phyloP scores from a whole-genome alignment of 2,888 invertebrate species.

The Melanargia galathea region DNA sequence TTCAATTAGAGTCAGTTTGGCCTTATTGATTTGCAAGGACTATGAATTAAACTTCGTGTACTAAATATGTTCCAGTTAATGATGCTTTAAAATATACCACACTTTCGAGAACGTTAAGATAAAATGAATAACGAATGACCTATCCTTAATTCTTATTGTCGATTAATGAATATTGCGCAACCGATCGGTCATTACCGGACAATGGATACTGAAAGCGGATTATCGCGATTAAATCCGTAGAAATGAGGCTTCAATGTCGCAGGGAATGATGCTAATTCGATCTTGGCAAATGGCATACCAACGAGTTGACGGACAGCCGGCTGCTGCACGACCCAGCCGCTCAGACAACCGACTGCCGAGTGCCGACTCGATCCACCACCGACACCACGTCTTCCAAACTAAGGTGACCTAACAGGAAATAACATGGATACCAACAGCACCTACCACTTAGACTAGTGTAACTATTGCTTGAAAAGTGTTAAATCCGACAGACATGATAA shows the following conservation, averaged over 20 bases:
- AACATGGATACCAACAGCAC: background rate
- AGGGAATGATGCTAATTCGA: conserved; percentile 65
- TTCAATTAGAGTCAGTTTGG: conserved; percentile 18
- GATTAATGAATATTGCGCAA: background rate
- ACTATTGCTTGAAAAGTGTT: background rate
- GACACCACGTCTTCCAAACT: background rate
- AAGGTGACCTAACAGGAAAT: background rate
- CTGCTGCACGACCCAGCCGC: conserved; percentile 33
- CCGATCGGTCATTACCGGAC: conserved; percentile 9
- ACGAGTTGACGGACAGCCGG: conserved; percentile 38
- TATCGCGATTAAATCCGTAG: conserved; percentile 26
- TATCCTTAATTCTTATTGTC: background rate
- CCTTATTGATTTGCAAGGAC: conserved; percentile 29
- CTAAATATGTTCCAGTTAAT: too few relatives aligned
- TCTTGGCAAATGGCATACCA: conserved; percentile 62
- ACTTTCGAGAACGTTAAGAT: background rate
- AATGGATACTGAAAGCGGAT: conserved; percentile 15
- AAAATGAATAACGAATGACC: background rate
- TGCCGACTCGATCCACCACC: conserved; percentile 2
- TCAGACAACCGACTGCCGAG: background rate
- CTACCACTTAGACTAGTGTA: background rate
- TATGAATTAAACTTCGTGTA: background rate
- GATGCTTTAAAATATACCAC: background rate
- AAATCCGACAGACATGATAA: background rate
- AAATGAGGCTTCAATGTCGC: conserved; percentile 52